phyloP scores from a whole-genome alignment of 2,888 invertebrate species.

The Drosophila rellima region DNA sequence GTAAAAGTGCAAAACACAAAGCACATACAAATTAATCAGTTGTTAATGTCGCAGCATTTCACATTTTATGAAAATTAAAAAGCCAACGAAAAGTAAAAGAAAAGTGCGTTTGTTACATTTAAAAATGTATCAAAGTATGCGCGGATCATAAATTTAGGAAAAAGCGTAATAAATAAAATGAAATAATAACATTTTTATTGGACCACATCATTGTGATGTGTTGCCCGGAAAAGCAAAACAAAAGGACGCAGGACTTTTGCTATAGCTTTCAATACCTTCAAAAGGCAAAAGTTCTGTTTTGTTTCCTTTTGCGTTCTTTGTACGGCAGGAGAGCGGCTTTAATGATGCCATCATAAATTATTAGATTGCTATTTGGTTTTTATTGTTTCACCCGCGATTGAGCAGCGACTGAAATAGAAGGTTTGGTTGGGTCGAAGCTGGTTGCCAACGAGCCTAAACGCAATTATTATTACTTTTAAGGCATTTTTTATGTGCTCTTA shows the following conservation, averaged over 20 bases:
- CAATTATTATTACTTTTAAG: constrained; percentile 81
- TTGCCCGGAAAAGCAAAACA: neutral
- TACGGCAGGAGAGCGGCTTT: constrained; percentile 46
- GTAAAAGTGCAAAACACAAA: constrained; percentile 42
- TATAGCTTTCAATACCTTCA: constrained; percentile 70
- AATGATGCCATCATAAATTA: constrained; percentile 83
- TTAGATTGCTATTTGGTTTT: constrained; percentile 84
- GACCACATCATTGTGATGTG: constrained; percentile 52
- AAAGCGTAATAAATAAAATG: constrained; percentile 83
- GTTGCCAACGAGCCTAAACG: constrained; percentile 68
- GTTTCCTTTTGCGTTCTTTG: constrained; percentile 5
- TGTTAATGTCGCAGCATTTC: constrained; percentile 44
- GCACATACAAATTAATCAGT: constrained; percentile 69
- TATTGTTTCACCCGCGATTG: constrained; percentile 84
- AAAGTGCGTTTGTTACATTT: constrained; percentile 47
- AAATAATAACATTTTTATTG: constrained; percentile 84
- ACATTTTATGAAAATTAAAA: constrained; percentile 72
- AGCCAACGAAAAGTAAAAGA: constrained; percentile 2
- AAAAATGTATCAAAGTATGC: constrained; percentile 77
- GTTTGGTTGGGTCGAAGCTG: constrained; percentile 10
- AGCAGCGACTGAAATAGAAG: constrained; percentile 51
- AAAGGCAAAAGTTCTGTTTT: constrained; percentile 62
- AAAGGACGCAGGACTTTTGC: constrained; percentile 23
- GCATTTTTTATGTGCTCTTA: constrained; percentile 78
- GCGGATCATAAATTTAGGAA: constrained; percentile 80